Evolutionary conservation across 2,888 invertebrate species (phyloP), one percentile per base, ranked within the genome.

Genomic region (Anagyrus pseudococci): DNA sequence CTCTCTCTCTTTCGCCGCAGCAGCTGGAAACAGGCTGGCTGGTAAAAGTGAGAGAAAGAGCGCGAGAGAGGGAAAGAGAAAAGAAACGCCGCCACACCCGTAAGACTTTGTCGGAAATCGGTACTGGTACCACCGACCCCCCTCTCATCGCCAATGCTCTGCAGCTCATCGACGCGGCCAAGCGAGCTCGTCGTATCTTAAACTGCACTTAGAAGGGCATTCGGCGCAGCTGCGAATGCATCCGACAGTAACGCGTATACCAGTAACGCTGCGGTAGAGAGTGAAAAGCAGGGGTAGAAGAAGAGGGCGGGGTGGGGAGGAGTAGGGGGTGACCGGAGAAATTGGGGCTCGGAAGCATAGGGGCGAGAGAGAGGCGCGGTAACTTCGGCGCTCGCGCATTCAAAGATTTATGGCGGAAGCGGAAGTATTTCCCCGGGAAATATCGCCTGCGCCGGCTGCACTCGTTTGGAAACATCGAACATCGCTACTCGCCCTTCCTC

Each of bases 381-480:
- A 70, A 69, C 68, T 64, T 37, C 3, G 33, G 8, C 69, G 67
- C 52, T 64, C 59, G 70, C 20, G 41, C 55, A 69, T 68, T 72
- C 67, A 68, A 72, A 73, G 76, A 76, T 76, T 76, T 76, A 76
- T 75, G 69, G 71, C 71, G 72, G 74, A 75, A 74, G 64, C 73
- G 73, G 74, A 76, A 75, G 72, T 75, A 75, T 76, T 76, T 76
- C 71, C 70, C 71, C 67, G 70, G 70, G 69, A 75, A 76, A 76
- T 75, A 76, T 74, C 73, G 73, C 70, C 71, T 60, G 70, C 71
- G 64, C 67, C 70, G 71, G 69, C 69, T 70, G 71, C 71, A 73
- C 70, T 74, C 75, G 71, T 73, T 76, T 69, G 74, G 72, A 76
- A 75, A 73, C 71, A 72, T 74, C 74, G 74, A 75, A 74, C 74